These are phyloP conservation scores for Perca fluviatilis DNA, from an alignment of 2,113 vertebrate species.

Conservation along the genomic window DNA sequence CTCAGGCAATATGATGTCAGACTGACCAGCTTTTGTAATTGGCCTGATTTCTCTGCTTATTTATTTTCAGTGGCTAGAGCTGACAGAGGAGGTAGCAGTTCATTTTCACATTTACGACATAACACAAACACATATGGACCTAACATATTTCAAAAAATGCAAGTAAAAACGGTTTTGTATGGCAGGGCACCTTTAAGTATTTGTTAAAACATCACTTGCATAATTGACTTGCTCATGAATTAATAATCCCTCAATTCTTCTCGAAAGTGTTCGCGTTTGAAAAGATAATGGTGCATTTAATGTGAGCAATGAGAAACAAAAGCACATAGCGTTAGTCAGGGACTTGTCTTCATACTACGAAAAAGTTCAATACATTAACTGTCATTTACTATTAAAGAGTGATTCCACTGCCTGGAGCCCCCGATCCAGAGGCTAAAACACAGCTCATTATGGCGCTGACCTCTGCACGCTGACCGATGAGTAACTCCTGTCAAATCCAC, in stretches of 20 bases:
- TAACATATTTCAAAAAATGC: too few relatives aligned
- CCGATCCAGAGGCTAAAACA: neutral
- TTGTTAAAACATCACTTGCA: neutral
- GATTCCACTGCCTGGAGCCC: neutral
- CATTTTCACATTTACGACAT: too few relatives aligned
- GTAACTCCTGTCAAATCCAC: slow-evolving; percentile 21
- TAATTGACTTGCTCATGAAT: neutral
- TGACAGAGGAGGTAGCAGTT: too few relatives aligned
- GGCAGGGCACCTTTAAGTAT: too few relatives aligned
- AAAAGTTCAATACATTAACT: slow-evolving; percentile 16
- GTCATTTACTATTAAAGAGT: slow-evolving; percentile 28
- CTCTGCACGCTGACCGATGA: slow-evolving; percentile 23
- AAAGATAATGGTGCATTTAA: neutral
- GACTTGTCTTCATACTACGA: neutral
- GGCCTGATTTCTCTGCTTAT: too few relatives aligned
- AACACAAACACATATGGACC: too few relatives aligned
- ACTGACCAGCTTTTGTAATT: too few relatives aligned
- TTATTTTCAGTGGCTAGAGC: too few relatives aligned
- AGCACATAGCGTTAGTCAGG: neutral
- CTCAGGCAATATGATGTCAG: too few relatives aligned
- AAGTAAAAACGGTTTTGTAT: too few relatives aligned
- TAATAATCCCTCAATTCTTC: neutral
- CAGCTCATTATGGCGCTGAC: slow-evolving; percentile 20
- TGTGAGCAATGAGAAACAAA: neutral
- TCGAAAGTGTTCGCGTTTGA: neutral